Evolutionary conservation across 2,888 invertebrate species (phyloP).

Genomic region (Apodemia duryi): DNA sequence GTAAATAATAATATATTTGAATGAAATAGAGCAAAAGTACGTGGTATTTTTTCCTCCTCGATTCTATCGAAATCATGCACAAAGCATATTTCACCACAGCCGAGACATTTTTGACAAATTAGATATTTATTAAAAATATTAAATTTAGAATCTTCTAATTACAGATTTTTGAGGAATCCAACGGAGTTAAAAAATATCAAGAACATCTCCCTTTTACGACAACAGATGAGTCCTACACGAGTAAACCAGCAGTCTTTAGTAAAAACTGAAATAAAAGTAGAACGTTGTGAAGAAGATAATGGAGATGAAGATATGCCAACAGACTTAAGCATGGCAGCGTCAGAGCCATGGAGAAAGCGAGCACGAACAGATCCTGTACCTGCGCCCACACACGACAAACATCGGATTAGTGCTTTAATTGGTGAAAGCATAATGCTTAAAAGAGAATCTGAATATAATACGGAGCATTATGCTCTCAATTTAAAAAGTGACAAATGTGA

Average conservation of each 20-base stretch:
- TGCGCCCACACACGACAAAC: slow-evolving; percentile 59
- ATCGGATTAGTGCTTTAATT: slow-evolving; percentile 73
- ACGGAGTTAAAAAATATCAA: slow-evolving; percentile 96
- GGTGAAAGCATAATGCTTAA: slow-evolving; percentile 72
- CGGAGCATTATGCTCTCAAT: slow-evolving; percentile 69
- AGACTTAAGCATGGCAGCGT: slow-evolving; percentile 82
- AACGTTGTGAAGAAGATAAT: slow-evolving; percentile 69
- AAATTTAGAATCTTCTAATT: slow-evolving; percentile 29
- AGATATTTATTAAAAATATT: background rate
- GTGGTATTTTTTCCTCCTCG: too few relatives aligned
- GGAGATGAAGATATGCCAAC: slow-evolving; percentile 85
- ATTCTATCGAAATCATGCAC: background rate
- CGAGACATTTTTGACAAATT: background rate
- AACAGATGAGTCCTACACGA: slow-evolving; percentile 86
- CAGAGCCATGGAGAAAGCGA: slow-evolving; percentile 71
- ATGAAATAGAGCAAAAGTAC: too few relatives aligned
- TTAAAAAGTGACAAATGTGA: slow-evolving; percentile 77
- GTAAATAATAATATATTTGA: too few relatives aligned
- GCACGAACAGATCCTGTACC: slow-evolving; percentile 55
- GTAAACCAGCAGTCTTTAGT: slow-evolving; percentile 58
- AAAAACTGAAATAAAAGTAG: slow-evolving; percentile 73
- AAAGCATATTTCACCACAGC: background rate
- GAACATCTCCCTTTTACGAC: slow-evolving; percentile 92
- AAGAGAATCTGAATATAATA: slow-evolving; percentile 62
- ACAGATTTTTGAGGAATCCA: slow-evolving; percentile 94